Conservation (phyloP, 2,797 vertebrate genomes). For the Ctenopoma multispine region DNA sequence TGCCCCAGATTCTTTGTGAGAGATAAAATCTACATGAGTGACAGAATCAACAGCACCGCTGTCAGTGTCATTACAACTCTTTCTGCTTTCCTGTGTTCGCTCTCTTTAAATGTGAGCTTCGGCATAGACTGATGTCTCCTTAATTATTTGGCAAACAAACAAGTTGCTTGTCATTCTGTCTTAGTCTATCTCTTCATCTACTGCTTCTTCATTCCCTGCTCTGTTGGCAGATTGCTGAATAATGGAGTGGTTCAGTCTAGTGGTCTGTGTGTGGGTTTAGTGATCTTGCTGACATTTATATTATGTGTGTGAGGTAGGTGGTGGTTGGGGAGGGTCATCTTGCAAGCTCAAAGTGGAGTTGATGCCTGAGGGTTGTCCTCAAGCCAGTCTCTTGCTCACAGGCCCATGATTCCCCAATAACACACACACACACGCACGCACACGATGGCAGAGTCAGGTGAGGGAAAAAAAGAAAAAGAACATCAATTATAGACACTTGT, state of each 20-base stretch:
- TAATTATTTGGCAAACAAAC: conserved; percentile 78
- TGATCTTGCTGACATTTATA: conserved; percentile 28
- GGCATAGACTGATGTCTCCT: conserved; percentile 58
- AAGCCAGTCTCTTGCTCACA: conserved; percentile 49
- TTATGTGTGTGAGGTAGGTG: conserved; percentile 35
- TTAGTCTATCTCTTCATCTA: conserved; percentile 59
- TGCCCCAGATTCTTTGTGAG: conserved; percentile 32
- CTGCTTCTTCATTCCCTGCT: conserved; percentile 49
- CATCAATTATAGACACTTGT: neutral
- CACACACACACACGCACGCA: neutral
- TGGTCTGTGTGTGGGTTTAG: conserved; percentile 32
- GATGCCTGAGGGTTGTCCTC: conserved; percentile 54
- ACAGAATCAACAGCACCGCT: conserved; percentile 52
- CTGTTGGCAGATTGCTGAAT: conserved; percentile 68
- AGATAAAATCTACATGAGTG: conserved; percentile 56
- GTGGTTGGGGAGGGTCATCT: conserved; percentile 17
- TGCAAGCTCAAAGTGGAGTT: conserved; percentile 2
- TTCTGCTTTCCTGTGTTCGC: conserved; percentile 35
- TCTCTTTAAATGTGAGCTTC: conserved; percentile 57
- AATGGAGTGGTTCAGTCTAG: conserved; percentile 58
- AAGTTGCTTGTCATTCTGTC: conserved; percentile 69
- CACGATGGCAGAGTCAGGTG: conserved; percentile 3
- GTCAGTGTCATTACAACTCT: conserved; percentile 52
- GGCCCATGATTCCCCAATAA: conserved; percentile 11
- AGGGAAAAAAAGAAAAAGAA: neutral